Percentiles rank a stretch among this genome's conserved stretches.
Evolutionary conservation across 2,113 vertebrate species (phyloP).

Genomic region (Tyrannus savana): DNA sequence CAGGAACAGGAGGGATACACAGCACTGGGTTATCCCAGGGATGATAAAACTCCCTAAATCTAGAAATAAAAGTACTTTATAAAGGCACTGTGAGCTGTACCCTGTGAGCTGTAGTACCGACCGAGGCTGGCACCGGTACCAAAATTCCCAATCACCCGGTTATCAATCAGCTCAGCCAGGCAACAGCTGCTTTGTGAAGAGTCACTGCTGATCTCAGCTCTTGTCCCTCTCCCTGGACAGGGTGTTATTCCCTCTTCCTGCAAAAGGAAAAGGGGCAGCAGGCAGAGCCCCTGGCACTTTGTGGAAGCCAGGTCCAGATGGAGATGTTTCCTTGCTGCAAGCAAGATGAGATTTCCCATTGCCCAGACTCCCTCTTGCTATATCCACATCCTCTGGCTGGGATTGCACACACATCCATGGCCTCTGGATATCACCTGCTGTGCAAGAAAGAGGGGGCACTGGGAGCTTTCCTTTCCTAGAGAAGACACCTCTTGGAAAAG

Average conservation of each 20-base stretch:
- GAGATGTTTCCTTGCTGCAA: not conserved
- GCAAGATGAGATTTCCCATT: not conserved
- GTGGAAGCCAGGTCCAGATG: fast-evolving
- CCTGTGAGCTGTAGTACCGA: not conserved
- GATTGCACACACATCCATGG: not conserved
- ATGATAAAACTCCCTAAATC: not conserved
- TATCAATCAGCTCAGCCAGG: not conserved
- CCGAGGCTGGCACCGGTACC: not conserved
- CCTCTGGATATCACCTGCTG: not conserved
- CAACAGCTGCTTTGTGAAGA: not conserved
- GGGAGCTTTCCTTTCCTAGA: not conserved
- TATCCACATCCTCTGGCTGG: not conserved
- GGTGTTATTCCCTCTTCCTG: not conserved
- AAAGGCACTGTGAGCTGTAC: not conserved
- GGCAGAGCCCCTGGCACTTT: not conserved
- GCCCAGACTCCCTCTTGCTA: not conserved
- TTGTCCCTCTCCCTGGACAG: not conserved
- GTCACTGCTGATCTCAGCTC: not conserved
- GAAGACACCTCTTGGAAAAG: not conserved
- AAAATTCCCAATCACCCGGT: not conserved
- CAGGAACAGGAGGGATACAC: not conserved
- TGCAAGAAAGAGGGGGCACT: not conserved
- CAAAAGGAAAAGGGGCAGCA: not conserved
- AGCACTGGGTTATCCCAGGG: not conserved
- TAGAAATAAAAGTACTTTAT: not conserved